Evolutionary conservation across 2,113 vertebrate species (phyloP).

Genomic region (Sitta europaea): DNA sequence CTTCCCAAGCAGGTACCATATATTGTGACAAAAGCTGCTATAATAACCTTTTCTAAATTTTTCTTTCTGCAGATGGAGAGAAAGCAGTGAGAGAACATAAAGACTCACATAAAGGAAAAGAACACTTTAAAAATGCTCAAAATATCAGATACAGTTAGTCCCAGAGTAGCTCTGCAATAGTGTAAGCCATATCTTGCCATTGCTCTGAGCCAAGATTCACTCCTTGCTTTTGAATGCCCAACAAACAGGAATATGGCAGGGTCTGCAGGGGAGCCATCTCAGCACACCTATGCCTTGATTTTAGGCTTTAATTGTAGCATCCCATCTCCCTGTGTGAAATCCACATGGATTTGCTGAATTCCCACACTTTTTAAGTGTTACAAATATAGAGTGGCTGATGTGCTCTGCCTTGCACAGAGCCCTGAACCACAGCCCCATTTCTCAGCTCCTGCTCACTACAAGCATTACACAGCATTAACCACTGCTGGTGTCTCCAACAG

Average conservation of each 20-base stretch:
- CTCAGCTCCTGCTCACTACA: background rate
- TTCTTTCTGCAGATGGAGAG: background rate
- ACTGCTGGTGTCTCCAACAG: background rate
- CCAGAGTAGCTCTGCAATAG: background rate
- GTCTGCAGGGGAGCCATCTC: background rate
- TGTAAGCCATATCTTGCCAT: fast-evolving
- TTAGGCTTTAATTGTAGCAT: background rate
- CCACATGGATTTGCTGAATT: background rate
- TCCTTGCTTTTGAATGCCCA: background rate
- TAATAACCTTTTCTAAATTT: background rate
- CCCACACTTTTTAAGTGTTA: background rate
- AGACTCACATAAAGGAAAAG: background rate
- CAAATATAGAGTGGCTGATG: background rate
- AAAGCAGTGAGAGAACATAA: background rate
- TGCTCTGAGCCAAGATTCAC: background rate
- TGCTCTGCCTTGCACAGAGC: background rate
- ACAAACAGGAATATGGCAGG: background rate
- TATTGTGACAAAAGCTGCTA: background rate
- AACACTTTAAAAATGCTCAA: background rate
- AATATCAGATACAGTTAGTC: background rate
- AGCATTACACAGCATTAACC: fast-evolving
- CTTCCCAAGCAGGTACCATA: background rate
- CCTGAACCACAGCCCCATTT: background rate
- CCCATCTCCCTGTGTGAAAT: background rate
- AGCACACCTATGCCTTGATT: background rate